Conservation (phyloP, 2,888 invertebrate species). For the Incurvaria masculella region DNA sequence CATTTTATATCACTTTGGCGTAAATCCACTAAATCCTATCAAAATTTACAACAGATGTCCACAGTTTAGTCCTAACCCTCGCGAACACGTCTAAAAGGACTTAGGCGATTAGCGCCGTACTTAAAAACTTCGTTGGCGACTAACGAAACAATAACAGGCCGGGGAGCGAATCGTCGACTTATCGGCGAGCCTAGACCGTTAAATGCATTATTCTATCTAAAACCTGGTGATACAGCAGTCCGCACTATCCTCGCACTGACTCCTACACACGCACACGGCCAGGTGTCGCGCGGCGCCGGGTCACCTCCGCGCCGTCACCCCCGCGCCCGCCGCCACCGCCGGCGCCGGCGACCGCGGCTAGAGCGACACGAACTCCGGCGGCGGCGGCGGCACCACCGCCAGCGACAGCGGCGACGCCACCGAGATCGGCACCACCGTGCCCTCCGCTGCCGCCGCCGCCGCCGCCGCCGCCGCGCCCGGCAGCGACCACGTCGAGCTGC, state of each 20-base stretch:
- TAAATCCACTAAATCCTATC: not conserved
- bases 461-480: conserved; percentile 51
- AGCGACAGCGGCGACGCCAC: conserved; percentile 32
- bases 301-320: conserved; percentile 47
- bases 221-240: not conserved
- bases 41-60: not conserved
- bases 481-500: conserved; percentile 81
- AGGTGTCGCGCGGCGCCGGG: conserved; percentile 33
- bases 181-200: not conserved
- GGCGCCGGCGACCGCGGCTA: conserved; percentile 52
- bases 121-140: no score
- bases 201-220: not conserved
- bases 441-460: conserved; percentile 35
- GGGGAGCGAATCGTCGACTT: no score
- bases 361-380: conserved; percentile 50
- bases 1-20: not conserved
- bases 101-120: no score
- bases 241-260: not conserved
- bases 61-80: no score
- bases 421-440: conserved; percentile 44
- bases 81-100: no score
- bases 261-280: not conserved
- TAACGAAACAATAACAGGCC: no score
- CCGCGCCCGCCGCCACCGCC: conserved; percentile 48
- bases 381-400: conserved; percentile 53